Evolutionary conservation across 2,113 vertebrate genomes (phyloP).

Genomic region (Corvus moneduloides): DNA sequence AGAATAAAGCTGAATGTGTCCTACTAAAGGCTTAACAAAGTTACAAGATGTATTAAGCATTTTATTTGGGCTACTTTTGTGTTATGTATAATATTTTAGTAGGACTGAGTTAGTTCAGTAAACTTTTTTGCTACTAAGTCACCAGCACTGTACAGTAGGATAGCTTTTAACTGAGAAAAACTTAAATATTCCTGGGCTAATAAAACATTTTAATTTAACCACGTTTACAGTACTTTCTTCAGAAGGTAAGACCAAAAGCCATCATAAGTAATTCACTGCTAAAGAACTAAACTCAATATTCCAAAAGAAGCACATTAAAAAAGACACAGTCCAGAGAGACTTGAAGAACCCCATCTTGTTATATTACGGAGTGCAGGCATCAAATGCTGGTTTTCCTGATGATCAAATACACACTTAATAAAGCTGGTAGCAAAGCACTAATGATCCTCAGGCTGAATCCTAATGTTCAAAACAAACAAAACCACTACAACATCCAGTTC

Average conservation of each 20-base stretch:
- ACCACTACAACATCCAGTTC: background rate
- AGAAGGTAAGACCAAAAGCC: background rate
- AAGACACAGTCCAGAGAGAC: rapidly evolving
- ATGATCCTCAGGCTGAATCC: background rate
- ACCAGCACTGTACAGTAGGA: background rate
- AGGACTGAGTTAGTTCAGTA: background rate
- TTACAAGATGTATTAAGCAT: background rate
- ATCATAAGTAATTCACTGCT: background rate
- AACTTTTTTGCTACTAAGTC: background rate
- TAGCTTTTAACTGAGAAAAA: background rate
- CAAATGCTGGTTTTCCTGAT: background rate
- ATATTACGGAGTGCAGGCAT: background rate
- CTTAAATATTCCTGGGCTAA: background rate
- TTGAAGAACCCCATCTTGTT: background rate
- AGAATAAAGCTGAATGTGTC: background rate
- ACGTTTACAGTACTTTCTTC: background rate
- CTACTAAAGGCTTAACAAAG: background rate
- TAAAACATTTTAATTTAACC: background rate
- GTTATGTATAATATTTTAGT: background rate
- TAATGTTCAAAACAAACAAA: background rate
- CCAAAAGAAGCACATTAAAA: background rate
- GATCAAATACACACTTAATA: background rate
- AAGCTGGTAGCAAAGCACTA: background rate
- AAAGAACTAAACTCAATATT: background rate
- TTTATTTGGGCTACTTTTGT: background rate